Base-by-base conservation (phyloP, 2,888 invertebrate genomes). In the Luperina nickerlii region DNA sequence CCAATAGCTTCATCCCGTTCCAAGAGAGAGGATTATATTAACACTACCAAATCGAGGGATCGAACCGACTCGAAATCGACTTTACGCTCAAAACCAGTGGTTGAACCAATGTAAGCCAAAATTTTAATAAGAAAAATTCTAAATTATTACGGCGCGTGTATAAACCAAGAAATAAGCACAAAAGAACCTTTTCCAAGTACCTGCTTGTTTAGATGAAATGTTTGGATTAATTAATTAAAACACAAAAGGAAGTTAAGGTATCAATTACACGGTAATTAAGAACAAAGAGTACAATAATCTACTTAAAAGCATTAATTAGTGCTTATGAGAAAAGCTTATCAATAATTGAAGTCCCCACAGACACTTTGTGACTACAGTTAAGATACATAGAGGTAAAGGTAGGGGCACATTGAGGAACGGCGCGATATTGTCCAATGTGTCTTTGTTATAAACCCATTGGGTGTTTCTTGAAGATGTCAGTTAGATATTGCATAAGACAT, bases 311-410 rank as follows among this genome's bases (percentile, higher is more conserved):
- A 80, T 85, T 85, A 83, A 88, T 87, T 87, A 73, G 74, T 87
- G 74, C 84, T 86, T 87, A 87, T 81, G 85, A 88, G 92, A 90
- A 90, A 91, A 90, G 86, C 89, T 89, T 90, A 90, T 87, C 89
- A 87, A 90, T 91, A 91, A 91, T 91, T 89, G 90, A 91, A 90
- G 82, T 90, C 90, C 90, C 90, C 79, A 89, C 81, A 88, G 91
- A 89, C 89, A 83, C 84, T 88, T 86, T 79, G 81, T 78, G 82
- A 85, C 79, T 81, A 77, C 81, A 83, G 87, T 82, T 83, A 78
- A 85, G 87, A 88, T 85, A 87, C 82, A 83, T 79, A 86, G 65
- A 86, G 87, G 78, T 79, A 80, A 79, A 83, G 65, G 80, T 69
- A 77, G 54, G 70, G 32, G 81, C 71, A 84, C 67, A 77, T 81